Percentiles rank a stretch among this genome's conserved stretches.
These are phyloP conservation scores for Andrena bucephala DNA, from an alignment of 2,888 invertebrate species.

Conservation along the genomic window DNA sequence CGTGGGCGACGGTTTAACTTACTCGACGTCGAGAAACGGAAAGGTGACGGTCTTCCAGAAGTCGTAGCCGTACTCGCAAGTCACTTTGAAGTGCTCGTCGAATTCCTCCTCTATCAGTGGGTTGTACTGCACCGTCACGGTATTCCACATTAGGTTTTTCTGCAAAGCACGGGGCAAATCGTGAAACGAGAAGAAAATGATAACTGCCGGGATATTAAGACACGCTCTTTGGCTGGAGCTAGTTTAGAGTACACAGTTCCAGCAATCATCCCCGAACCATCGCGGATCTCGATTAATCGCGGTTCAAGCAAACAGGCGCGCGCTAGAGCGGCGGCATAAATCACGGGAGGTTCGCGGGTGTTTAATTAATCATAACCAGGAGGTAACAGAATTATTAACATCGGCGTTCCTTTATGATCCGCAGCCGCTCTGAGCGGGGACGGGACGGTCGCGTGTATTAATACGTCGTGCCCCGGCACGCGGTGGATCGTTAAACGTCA, in stretches of 20 bases:
- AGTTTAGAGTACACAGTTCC: neutral
- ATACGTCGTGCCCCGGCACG: conserved; percentile 4
- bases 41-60: conserved; percentile 99
- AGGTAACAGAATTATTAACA: conserved; percentile 52
- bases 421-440: neutral
- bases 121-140: conserved; percentile 97
- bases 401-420: conserved; percentile 24
- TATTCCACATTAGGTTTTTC: conserved; percentile 99
- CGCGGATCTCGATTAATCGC: conserved; percentile 13
- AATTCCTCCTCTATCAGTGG: conserved; percentile 96
- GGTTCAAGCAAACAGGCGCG: neutral
- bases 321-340: conserved; percentile 22
- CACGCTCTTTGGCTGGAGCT: neutral
- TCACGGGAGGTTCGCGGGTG: conserved; percentile 8
- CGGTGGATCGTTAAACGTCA: conserved; percentile 20
- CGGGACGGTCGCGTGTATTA: conserved; percentile 28
- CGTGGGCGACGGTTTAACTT: conserved; percentile 83
- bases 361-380: conserved; percentile 34
- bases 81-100: conserved; percentile 98
- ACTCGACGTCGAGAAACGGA: conserved; percentile 97
- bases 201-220: neutral
- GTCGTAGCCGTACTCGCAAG: conserved; percentile 98
- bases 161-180: conserved; percentile 82
- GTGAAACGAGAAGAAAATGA: neutral
- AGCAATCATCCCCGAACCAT: neutral